Evolutionary conservation across 2,888 invertebrate genomes (phyloP), one percentile per base, ranked within the genome.

Genomic region (Cenopis cana): DNA sequence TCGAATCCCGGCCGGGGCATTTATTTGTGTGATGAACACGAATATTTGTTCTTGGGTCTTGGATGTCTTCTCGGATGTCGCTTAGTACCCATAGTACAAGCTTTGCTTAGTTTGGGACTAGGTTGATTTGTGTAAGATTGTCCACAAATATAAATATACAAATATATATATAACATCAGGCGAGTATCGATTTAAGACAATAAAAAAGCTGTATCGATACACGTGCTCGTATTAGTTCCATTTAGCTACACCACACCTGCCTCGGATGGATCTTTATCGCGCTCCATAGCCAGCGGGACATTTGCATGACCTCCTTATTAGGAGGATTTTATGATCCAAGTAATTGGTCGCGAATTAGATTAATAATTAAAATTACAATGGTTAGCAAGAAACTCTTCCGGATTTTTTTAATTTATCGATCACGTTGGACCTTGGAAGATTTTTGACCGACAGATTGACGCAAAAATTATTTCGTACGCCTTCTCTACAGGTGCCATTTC

Each of bases 291-390:
- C 9, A 36, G 52, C 14, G 38, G 11, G 24, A 38, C n/a, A 64
- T 64, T 52, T 54, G 62, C 62, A 52, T 64, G 62, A 20, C 36
- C 38, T 36, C 62, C 62, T 38, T 64, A 64, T 64, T 8, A 38
- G 62, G 52, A 52, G 17, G 20, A 38, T 54, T 52, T 64, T 64
- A 64, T 64, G 62, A 52, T 52, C 52, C 52, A 10, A 52, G 36
- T 64, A 64, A 64, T 64, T 64, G 62, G 36, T n/a, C 9, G 62
- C 10, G 62, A 64, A 64, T 64, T 64, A 64, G 62, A 64, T 36
- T 64, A 52, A 52, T 64, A 52, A 38, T n/a, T 52, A 64, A 64
- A 18, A 62, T 20, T 62, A 64, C 52, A 52, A 64, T 52, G 62
- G 52, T 64, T 64, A 38, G 52, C 4, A 20, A 62, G 33, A 20